phyloP scores from a whole-genome alignment of 35 echinoderm and acorn worm species.

The Apostichopus californicus region DNA sequence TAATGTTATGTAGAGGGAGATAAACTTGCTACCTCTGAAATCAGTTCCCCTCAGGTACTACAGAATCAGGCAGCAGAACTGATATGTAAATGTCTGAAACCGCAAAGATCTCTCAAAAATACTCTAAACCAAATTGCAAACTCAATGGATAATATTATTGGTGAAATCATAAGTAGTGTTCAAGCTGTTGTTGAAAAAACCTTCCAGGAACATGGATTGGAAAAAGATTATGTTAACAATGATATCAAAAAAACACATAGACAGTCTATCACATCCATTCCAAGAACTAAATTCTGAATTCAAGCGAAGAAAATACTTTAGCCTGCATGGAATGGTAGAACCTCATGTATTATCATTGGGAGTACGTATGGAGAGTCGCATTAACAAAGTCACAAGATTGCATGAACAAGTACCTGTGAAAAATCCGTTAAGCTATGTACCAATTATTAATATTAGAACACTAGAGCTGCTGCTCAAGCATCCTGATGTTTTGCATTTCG shows the following conservation, averaged over 20 bases:
- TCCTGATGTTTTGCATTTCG: constrained; percentile 11
- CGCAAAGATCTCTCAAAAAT: constrained; percentile 25
- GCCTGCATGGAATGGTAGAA: constrained; percentile 15
- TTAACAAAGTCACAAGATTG: constrained; percentile 9
- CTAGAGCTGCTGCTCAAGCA: neutral
- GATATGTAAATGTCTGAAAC: constrained; percentile 25
- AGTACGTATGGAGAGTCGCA: constrained; percentile 13
- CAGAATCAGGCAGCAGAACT: constrained; percentile 33
- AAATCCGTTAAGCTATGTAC: constrained; percentile 19
- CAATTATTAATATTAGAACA: constrained; percentile 12
- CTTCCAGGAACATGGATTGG: constrained; percentile 25
- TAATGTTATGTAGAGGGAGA: constrained; percentile 12
- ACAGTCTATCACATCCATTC: neutral
- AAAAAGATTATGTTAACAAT: constrained; percentile 37
- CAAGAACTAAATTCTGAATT: constrained; percentile 50
- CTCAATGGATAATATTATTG: neutral
- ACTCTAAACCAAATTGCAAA: constrained; percentile 18
- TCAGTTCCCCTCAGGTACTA: constrained; percentile 1
- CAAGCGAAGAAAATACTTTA: constrained; percentile 36
- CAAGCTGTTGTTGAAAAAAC: constrained; percentile 17
- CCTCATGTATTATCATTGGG: constrained; percentile 18
- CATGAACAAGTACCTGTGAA: constrained; percentile 30
- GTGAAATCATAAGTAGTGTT: neutral
- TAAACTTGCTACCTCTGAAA: neutral
- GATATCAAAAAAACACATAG: constrained; percentile 35